Evolutionary conservation across 2,113 vertebrate genomes (phyloP).

Genomic region (Numenius arquata): DNA sequence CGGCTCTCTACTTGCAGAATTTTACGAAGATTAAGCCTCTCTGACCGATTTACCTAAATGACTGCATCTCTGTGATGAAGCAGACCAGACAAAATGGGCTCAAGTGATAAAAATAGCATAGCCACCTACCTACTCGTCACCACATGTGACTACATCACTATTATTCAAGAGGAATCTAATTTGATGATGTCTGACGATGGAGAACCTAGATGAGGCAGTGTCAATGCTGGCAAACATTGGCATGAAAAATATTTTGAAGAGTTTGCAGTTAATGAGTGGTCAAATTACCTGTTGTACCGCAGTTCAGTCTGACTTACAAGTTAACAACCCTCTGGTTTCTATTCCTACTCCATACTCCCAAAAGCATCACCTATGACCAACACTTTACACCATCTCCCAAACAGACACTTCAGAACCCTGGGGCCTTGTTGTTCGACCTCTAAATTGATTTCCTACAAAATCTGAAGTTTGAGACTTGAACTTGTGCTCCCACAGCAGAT

Average conservation of each 20-base stretch:
- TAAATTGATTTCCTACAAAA: not conserved
- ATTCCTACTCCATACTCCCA: not conserved
- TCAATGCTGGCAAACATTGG: not conserved
- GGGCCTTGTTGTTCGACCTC: not conserved
- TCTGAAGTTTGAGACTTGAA: not conserved
- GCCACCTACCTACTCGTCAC: not conserved
- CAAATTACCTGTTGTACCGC: not conserved
- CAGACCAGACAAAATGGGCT: slow-evolving; percentile 31
- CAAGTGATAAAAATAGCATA: not conserved
- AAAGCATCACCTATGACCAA: not conserved
- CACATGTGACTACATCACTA: not conserved
- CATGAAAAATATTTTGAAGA: not conserved
- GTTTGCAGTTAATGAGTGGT: not conserved
- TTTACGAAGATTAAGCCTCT: not conserved
- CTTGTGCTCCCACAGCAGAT: not conserved
- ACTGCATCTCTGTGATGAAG: not conserved
- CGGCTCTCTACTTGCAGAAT: not conserved
- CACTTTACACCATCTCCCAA: accelerated
- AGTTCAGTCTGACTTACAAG: not conserved
- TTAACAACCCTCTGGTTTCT: not conserved
- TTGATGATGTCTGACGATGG: not conserved
- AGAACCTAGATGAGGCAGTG: not conserved
- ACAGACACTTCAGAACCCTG: not conserved
- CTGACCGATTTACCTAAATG: not conserved
- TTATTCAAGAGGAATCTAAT: not conserved